phyloP scores from a whole-genome alignment of 2,888 invertebrate species.

The Nemotelus pantherinus region DNA sequence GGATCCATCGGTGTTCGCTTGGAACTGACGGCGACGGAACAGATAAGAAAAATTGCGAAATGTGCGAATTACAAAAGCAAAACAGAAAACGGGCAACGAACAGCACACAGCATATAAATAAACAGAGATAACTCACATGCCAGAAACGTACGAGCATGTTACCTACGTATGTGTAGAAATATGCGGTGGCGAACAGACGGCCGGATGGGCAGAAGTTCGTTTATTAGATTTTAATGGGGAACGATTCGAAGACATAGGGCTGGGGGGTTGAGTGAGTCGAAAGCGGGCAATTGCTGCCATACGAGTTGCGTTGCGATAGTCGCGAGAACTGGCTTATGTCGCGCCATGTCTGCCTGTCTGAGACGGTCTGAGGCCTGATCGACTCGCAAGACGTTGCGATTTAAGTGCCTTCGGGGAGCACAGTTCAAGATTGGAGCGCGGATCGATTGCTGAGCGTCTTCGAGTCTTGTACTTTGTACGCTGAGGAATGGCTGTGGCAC shows the following conservation, averaged over 20 bases:
- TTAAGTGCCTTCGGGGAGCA: slow-evolving; percentile 11
- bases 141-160: not conserved
- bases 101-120: not conserved
- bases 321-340: slow-evolving; percentile 34
- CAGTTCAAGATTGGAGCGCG: slow-evolving; percentile 27
- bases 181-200: slow-evolving; percentile 5
- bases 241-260: not conserved
- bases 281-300: not conserved
- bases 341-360: slow-evolving; percentile 29
- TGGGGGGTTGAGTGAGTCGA: not conserved
- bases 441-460: slow-evolving; percentile 18
- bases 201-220: slow-evolving; percentile 4
- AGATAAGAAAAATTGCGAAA: slow-evolving; percentile 26
- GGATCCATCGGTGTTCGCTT: not conserved
- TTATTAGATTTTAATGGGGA: slow-evolving; percentile 11
- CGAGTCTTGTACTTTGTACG: slow-evolving; percentile 28
- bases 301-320: not conserved
- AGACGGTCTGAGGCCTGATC: not conserved
- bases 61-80: slow-evolving; percentile 38
- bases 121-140: slow-evolving; percentile 19
- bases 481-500: not conserved
- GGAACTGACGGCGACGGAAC: not conserved
- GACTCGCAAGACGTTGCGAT: slow-evolving; percentile 35
- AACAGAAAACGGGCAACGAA: slow-evolving; percentile 23
- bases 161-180: not conserved